Percentiles rank a stretch among this genome's conserved stretches.
Evolutionary conservation across 2,113 vertebrate species (phyloP).

Genomic region (Chionodraco myersi): DNA sequence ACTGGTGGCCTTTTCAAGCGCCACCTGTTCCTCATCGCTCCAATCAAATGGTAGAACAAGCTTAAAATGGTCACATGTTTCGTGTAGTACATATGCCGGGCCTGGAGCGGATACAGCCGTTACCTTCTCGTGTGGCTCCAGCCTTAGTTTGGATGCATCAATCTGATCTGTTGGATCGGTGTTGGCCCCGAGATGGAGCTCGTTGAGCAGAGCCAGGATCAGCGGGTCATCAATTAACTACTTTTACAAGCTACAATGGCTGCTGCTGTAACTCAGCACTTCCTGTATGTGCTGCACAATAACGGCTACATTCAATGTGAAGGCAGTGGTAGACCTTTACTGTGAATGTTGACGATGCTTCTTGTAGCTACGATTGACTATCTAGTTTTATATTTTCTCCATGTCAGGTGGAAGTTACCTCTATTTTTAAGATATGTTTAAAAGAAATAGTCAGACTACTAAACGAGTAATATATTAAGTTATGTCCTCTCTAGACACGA

Average conservation of each 20-base stretch:
- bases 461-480: no score
- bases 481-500: no score
- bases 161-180: neutral
- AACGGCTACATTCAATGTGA: neutral
- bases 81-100: no score
- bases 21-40: no score
- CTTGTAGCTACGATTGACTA: neutral
- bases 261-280: neutral
- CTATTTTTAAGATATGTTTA: neutral
- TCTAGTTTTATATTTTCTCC: neutral
- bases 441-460: neutral
- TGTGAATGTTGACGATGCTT: neutral
- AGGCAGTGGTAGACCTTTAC: neutral
- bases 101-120: no score
- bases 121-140: no score
- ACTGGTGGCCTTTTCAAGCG: no score
- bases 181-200: neutral
- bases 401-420: neutral
- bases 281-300: neutral
- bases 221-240: neutral
- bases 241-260: neutral
- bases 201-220: neutral
- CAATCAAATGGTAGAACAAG: no score
- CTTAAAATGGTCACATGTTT: no score
- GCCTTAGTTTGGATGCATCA: no score